A percentile compares a stretch with the other conserved stretches of the same genome.
These are phyloP conservation scores for Opisthocomus hoazin DNA, from an alignment of 2,113 vertebrate genomes.

Conservation along the genomic window DNA sequence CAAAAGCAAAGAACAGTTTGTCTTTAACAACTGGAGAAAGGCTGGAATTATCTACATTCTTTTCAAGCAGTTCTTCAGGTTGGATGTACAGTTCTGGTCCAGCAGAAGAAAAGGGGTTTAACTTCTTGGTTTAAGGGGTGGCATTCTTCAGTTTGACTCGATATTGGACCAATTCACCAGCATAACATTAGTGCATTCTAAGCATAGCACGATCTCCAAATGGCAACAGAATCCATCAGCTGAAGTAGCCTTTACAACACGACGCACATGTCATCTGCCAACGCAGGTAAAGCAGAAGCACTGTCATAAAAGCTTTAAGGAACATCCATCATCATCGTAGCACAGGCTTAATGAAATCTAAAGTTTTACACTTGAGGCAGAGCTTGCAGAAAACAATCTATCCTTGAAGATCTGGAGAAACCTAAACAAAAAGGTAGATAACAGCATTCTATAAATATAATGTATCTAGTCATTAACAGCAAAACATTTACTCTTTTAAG, in stretches of 20 bases:
- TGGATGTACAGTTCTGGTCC: background rate
- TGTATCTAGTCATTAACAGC: background rate
- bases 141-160: background rate
- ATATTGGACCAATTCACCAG: background rate
- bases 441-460: background rate
- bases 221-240: background rate
- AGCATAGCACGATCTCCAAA: background rate
- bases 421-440: background rate
- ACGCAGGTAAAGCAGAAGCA: background rate
- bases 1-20: background rate
- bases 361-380: background rate
- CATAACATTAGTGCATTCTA: background rate
- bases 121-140: background rate
- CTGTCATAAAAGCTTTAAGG: background rate
- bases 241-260: background rate
- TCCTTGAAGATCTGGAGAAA: slow-evolving; percentile 11
- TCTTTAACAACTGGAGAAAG: background rate
- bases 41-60: background rate
- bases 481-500: background rate
- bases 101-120: background rate
- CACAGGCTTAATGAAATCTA: background rate
- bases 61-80: background rate
- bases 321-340: background rate
- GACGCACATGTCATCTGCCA: background rate
- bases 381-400: slow-evolving; percentile 22